Base-by-base conservation (phyloP, 2,113 vertebrate species). In the Progne subis region DNA sequence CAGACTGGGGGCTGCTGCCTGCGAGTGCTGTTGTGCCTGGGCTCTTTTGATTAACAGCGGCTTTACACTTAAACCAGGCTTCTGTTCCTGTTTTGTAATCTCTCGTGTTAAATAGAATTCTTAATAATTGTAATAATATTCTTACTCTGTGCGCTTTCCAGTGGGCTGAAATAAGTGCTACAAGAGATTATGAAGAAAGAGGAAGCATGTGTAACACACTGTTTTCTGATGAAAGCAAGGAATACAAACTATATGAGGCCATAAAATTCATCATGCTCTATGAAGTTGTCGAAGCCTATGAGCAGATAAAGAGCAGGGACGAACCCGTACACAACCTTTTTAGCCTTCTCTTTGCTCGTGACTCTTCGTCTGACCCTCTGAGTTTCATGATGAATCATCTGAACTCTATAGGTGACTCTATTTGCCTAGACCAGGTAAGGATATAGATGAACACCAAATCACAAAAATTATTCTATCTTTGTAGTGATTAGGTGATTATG, bases 311-410 rank as follows among this genome's bases (percentile, higher is more conserved):
- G 95, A 93, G 65, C 8, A 95, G 97, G 34, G 94, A 95, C 6
- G 37, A 82, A 64, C 55, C 50, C 0, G 17, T 97, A 18, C 98
- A 97, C 41, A 85, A 88, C 14, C 97, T 98, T 65, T 98, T 98
- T 55, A 91, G 53, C 37, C 89, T 96, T 43, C 94, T 98, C 12
- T 98, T 98, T 91, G 96, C 97, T 89, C 96, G 97, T 87, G 98
- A 98, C 79, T 97, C 98, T 12, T 98, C 98, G 0, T 60, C 96
- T 23, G 98, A 98, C 47, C 98, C 98, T 71, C 91, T 98, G 86
- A 98, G 98, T 94, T 98, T 98, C 93, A 98, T 98, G 98, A 98
- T 98, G 96, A 98, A 98, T 92, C 98, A 98, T 90, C 96, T 98
- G 75, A 98, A 98, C 39, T 85, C 93, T n/a, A 76, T 98, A 46